Evolutionary conservation across 92 coral and sea anemone genomes (phyloP).

Genomic region (Palythoa grandis): DNA sequence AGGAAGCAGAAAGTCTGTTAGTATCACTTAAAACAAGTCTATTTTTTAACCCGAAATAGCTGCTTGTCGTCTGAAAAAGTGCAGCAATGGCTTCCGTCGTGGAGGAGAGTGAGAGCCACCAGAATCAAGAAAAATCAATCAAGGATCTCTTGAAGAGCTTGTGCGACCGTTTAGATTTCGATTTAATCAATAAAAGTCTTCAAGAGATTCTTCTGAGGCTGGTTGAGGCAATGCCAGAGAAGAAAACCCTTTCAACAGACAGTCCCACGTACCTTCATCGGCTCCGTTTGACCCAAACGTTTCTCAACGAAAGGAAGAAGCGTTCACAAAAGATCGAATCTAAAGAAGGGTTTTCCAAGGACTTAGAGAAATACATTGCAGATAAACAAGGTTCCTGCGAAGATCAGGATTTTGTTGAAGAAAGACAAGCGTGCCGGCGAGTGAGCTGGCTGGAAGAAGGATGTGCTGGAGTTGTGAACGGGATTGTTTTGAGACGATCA

Average conservation of each 20-base stretch:
- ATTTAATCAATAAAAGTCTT: background rate
- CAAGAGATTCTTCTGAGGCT: background rate
- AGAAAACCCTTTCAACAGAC: background rate
- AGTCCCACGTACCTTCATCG: slow-evolving; percentile 27
- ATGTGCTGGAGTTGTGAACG: background rate
- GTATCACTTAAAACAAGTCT: no score
- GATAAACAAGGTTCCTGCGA: slow-evolving; percentile 2
- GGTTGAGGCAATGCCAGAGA: background rate
- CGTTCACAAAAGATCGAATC: background rate
- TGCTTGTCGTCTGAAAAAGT: background rate
- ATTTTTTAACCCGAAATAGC: no score
- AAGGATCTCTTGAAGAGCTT: background rate
- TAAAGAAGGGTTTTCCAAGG: background rate
- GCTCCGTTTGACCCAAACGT: background rate
- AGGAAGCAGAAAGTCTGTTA: no score
- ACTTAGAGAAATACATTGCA: background rate
- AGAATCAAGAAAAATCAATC: background rate
- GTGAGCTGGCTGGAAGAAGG: slow-evolving; percentile 7
- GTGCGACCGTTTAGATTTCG: background rate
- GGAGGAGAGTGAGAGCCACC: background rate
- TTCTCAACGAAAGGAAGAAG: background rate
- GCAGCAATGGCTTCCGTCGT: background rate
- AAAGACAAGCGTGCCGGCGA: background rate
- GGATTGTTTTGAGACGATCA: slow-evolving; percentile 20
- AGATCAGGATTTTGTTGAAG: background rate